phyloP scores from a whole-genome alignment of 2,888 invertebrate genomes.

The Nemapogon koenigi region DNA sequence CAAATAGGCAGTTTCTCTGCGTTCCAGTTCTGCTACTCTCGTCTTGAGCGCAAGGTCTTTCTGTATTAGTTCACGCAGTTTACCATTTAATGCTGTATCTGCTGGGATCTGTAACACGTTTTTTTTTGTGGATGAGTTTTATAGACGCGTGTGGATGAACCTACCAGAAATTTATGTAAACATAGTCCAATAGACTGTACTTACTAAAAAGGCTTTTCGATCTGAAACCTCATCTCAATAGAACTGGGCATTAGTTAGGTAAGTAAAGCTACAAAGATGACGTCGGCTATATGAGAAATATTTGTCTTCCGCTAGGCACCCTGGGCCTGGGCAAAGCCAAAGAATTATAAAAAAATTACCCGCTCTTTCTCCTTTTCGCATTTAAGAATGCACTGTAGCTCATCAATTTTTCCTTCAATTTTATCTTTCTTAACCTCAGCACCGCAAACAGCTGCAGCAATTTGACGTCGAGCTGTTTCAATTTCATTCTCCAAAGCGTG shows the following conservation, averaged over 20 bases:
- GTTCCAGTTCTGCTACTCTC: constrained; percentile 68
- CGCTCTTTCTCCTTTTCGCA: constrained; percentile 29
- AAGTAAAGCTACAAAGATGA: too few relatives aligned
- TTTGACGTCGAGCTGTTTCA: constrained; percentile 33
- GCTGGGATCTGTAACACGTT: constrained; percentile 31
- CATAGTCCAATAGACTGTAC: too few relatives aligned
- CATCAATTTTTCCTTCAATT: constrained; percentile 33
- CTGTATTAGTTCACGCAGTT: constrained; percentile 45
- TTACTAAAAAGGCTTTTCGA: too few relatives aligned
- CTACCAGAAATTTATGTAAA: too few relatives aligned
- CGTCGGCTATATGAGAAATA: too few relatives aligned
- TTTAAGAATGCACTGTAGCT: constrained; percentile 31
- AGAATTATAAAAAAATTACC: too few relatives aligned
- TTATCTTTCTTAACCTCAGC: constrained; percentile 33
- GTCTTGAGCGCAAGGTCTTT: constrained; percentile 67
- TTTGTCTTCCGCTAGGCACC: too few relatives aligned
- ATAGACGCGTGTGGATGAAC: too few relatives aligned
- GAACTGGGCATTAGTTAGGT: too few relatives aligned
- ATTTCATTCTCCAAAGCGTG: constrained; percentile 36
- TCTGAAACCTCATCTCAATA: too few relatives aligned
- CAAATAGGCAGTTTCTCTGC: constrained; percentile 71
- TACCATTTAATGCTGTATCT: constrained; percentile 28
- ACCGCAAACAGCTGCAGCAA: constrained; percentile 27
- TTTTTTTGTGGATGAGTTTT: too few relatives aligned
- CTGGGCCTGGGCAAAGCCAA: too few relatives aligned